These are phyloP conservation scores for Drosophila ficusphila DNA, from an alignment of 1,140 invertebrate genomes.

Conservation along the genomic window DNA sequence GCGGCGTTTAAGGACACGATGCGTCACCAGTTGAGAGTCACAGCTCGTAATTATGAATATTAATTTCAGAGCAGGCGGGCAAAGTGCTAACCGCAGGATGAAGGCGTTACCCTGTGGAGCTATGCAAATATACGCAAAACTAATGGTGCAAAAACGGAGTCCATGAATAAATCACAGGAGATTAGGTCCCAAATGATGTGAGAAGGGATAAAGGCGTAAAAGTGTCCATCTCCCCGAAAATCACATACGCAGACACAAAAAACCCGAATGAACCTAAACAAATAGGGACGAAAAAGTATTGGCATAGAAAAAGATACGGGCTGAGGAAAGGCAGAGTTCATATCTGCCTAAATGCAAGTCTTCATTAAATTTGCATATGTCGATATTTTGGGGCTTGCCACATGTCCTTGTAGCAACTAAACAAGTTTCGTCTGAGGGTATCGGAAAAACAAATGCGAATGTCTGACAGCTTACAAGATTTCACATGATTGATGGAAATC, in stretches of 20 bases:
- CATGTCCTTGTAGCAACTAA: background rate
- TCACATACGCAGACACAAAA: background rate
- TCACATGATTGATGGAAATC: background rate
- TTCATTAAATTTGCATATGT: constrained; percentile 53
- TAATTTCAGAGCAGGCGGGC: constrained; percentile 49
- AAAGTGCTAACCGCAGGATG: constrained; percentile 17
- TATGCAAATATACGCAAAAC: constrained; percentile 73
- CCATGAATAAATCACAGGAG: constrained; percentile 79
- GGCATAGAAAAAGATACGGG: constrained; percentile 18
- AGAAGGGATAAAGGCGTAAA: constrained; percentile 63
- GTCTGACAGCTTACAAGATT: background rate
- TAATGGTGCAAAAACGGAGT: constrained; percentile 74
- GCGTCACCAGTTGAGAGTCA: constrained; percentile 17
- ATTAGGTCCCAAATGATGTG: constrained; percentile 76
- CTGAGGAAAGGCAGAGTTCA: constrained; percentile 18
- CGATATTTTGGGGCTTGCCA: constrained; percentile 30
- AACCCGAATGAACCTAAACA: constrained; percentile 53
- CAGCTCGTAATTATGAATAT: constrained; percentile 70
- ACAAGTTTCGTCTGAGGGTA: background rate
- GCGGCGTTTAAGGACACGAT: constrained; percentile 44
- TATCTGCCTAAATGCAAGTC: constrained; percentile 37
- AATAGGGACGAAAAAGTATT: constrained; percentile 40
- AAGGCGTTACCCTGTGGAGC: constrained; percentile 15
- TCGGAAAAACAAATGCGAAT: constrained; percentile 1
- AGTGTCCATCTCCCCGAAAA: constrained; percentile 28